Evolutionary conservation across 2,888 invertebrate species (phyloP).

Genomic region (Notodonta dromedarius): DNA sequence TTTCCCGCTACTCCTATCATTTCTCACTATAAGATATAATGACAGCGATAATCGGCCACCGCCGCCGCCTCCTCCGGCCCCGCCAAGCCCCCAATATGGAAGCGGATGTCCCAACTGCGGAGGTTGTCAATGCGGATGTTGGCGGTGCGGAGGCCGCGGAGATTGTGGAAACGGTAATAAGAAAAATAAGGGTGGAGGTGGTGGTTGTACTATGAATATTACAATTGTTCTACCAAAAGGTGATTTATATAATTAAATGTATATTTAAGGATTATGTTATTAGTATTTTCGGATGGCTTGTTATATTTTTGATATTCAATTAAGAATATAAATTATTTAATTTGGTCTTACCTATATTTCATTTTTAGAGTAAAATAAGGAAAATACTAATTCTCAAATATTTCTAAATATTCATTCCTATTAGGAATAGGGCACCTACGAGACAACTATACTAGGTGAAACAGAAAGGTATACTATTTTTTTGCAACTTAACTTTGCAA

Average conservation of each 20-base stretch:
- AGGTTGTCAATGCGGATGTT: slow-evolving; percentile 9
- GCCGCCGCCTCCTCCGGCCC: background rate
- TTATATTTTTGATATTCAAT: too few species aligned
- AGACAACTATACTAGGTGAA: too few species aligned
- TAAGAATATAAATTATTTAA: background rate
- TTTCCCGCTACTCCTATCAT: slow-evolving; percentile 11
- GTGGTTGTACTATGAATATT: background rate
- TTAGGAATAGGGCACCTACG: too few species aligned
- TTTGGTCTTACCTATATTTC: background rate
- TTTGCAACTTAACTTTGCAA: too few species aligned
- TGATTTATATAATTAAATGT: background rate
- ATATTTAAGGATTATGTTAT: too few species aligned
- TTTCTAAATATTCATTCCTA: too few species aligned
- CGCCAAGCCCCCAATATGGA: background rate
- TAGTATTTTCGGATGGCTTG: too few species aligned
- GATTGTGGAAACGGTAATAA: background rate
- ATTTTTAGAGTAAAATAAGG: too few species aligned
- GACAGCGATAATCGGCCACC: background rate
- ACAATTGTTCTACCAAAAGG: background rate
- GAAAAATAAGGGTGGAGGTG: slow-evolving; percentile 1
- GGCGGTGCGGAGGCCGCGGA: background rate
- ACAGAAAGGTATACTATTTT: too few species aligned
- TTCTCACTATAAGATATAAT: slow-evolving; percentile 15
- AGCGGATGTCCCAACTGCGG: slow-evolving; percentile 8
- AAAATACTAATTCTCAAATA: too few species aligned